These are phyloP conservation scores for Ernsta delagoae DNA, from an alignment of 2,888 invertebrate species.

Conservation along the genomic window DNA sequence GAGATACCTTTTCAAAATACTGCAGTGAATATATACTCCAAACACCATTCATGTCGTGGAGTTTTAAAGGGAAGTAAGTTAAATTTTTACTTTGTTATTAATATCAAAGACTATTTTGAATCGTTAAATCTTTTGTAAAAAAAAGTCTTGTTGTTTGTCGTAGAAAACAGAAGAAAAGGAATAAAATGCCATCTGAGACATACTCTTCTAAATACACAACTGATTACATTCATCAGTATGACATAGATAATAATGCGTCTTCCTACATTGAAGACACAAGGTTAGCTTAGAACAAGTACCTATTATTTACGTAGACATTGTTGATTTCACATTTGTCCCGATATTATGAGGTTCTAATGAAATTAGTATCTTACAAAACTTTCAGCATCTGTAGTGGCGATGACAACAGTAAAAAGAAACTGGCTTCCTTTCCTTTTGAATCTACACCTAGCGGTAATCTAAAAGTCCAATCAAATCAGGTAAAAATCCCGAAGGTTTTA, in stretches of 20 bases:
- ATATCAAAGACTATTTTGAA: too few relatives aligned
- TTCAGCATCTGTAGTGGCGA: constrained; percentile 64
- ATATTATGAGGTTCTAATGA: neutral
- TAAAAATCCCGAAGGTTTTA: constrained; percentile 48
- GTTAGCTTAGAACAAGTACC: constrained; percentile 44
- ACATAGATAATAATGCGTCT: constrained; percentile 58
- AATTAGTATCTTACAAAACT: constrained; percentile 1
- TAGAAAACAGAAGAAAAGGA: constrained; percentile 65
- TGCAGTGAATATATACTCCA: constrained; percentile 49
- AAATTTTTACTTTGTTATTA: too few relatives aligned
- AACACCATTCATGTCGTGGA: constrained; percentile 69
- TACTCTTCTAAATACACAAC: constrained; percentile 61
- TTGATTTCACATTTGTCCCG: too few relatives aligned
- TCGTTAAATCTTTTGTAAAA: too few relatives aligned
- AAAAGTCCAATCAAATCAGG: constrained; percentile 89
- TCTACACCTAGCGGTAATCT: constrained; percentile 88
- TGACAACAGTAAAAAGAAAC: constrained; percentile 55
- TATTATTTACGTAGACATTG: too few relatives aligned
- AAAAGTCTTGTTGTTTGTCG: too few relatives aligned
- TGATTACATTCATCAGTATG: constrained; percentile 56
- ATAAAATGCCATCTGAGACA: constrained; percentile 59
- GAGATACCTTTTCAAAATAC: constrained; percentile 59
- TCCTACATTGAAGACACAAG: constrained; percentile 70
- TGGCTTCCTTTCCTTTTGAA: constrained; percentile 86
- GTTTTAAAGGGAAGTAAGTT: constrained; percentile 68